Percentiles rank a stretch among this genome's conserved stretches.
Conservation (phyloP, 2,797 vertebrate genomes). For the Melopsittacus undulatus region DNA sequence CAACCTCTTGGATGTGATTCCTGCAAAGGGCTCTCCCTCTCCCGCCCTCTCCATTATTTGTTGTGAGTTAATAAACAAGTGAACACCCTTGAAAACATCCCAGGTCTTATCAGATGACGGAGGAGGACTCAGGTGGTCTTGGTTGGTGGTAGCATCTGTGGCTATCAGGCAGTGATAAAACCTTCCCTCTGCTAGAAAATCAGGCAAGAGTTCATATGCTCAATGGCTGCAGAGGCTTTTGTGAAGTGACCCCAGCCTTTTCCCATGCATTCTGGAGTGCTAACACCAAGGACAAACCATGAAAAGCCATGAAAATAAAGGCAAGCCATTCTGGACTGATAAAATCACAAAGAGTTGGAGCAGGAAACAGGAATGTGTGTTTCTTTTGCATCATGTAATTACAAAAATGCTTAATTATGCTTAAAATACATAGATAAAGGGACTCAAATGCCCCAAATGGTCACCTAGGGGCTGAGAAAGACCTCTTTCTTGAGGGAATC, state of each 20-base stretch:
- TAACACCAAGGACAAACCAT: not conserved
- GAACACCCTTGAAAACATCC: not conserved
- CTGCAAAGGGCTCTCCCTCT: not conserved
- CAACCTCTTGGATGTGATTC: not conserved
- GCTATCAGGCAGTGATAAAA: rapidly evolving
- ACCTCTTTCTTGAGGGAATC: not conserved
- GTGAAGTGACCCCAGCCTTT: rapidly evolving
- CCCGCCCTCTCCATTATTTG: not conserved
- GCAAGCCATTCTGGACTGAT: not conserved
- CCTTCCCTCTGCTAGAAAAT: not conserved
- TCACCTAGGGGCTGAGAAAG: not conserved
- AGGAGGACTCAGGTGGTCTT: not conserved
- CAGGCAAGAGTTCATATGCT: not conserved
- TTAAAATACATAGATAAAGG: not conserved
- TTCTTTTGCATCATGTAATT: not conserved
- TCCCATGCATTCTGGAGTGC: not conserved
- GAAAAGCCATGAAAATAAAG: not conserved
- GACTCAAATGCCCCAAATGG: not conserved
- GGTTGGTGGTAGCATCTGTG: not conserved
- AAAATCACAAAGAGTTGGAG: not conserved
- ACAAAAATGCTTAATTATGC: not conserved
- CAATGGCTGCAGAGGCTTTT: not conserved
- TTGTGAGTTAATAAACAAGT: not conserved
- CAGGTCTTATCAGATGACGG: not conserved
- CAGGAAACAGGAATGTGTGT: not conserved